Evolutionary conservation across 2,113 vertebrate species (phyloP).

Genomic region (Sprattus sprattus): DNA sequence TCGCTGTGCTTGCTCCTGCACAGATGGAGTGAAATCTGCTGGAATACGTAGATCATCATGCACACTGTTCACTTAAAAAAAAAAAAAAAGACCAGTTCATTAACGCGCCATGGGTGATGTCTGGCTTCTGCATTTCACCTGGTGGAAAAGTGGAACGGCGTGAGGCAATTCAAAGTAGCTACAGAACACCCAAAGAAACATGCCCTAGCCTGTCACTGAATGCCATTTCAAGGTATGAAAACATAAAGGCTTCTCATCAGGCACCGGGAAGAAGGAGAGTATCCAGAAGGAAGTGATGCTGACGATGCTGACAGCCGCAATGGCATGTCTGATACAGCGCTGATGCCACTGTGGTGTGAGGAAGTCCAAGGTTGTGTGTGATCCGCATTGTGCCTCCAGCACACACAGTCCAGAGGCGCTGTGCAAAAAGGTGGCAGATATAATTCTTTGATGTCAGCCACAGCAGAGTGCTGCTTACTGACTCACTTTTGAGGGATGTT

Average conservation of each 20-base stretch:
- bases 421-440: constrained; percentile 24
- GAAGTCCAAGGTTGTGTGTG: too few species aligned
- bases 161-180: background rate
- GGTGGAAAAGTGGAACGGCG: background rate
- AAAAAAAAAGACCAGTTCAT: constrained; percentile 23
- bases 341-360: too few species aligned
- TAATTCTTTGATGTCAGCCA: constrained; percentile 19
- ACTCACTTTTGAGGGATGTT: background rate
- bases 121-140: background rate
- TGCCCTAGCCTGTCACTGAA: background rate
- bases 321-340: too few species aligned
- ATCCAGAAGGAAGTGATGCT: constrained; percentile 25
- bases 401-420: too few species aligned
- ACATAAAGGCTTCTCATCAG: background rate
- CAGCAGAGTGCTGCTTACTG: constrained; percentile 15
- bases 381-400: too few species aligned
- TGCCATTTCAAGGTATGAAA: background rate
- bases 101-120: background rate
- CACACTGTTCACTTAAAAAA: background rate
- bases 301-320: background rate
- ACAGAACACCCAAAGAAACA: background rate
- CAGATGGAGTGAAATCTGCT: constrained; percentile 41
- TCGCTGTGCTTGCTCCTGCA: constrained; percentile 32
- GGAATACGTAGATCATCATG: background rate
- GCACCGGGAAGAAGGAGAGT: background rate